Percentiles rank a stretch among this genome's conserved stretches.
phyloP scores from a whole-genome alignment of 2,113 vertebrate genomes.

The Andinoacara biseriatus region DNA sequence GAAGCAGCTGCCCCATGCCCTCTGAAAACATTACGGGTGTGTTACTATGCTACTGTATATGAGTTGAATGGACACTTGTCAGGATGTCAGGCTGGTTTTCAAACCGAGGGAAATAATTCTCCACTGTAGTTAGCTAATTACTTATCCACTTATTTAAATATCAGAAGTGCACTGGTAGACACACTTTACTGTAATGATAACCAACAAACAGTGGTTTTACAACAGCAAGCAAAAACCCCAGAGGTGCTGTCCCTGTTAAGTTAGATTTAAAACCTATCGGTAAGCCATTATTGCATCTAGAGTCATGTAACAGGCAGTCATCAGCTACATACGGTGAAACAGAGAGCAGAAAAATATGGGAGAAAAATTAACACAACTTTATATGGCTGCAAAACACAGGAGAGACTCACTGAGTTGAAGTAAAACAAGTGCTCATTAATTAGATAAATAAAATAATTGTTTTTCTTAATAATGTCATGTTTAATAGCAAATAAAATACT shows the following conservation, averaged over 20 bases:
- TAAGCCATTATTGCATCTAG: neutral
- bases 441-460: rapidly evolving
- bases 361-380: neutral
- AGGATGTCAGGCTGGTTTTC: neutral
- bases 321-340: neutral
- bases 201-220: neutral
- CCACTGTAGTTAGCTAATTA: neutral
- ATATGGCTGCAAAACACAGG: neutral
- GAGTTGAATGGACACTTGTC: neutral
- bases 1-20: constrained; percentile 46
- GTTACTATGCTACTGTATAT: neutral
- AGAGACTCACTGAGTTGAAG: neutral
- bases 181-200: neutral
- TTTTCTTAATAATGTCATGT: neutral
- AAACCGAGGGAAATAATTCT: neutral
- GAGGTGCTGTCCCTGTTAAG: neutral
- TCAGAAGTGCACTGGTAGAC: neutral
- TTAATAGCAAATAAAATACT: neutral
- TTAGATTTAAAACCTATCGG: neutral
- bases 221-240: neutral
- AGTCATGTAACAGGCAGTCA: neutral
- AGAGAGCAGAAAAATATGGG: neutral
- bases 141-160: constrained; percentile 1
- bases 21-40: constrained; percentile 14
- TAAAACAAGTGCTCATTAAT: neutral